Conservation (phyloP, 2,888 invertebrate species). For the Heliconius erato region DNA sequence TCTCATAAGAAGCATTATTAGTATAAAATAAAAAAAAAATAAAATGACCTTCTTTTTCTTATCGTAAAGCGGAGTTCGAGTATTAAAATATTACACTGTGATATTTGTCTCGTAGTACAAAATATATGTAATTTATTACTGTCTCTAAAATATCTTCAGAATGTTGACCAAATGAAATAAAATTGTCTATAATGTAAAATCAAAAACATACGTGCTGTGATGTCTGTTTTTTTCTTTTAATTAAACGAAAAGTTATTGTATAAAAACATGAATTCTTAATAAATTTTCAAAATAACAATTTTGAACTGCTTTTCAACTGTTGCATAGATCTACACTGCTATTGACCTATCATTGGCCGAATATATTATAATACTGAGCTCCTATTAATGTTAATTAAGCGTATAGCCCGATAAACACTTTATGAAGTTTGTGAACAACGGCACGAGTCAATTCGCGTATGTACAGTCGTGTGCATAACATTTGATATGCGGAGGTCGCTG, state of each 20-base stretch:
- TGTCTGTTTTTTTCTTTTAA: background rate
- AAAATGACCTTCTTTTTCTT: background rate
- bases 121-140: background rate
- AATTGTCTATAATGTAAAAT: background rate
- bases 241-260: background rate
- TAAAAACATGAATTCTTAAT: background rate
- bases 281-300: background rate
- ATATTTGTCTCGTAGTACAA: background rate
- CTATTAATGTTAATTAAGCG: background rate
- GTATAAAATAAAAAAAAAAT: background rate
- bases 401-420: background rate
- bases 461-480: background rate
- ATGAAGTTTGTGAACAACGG: background rate
- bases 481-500: background rate
- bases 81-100: background rate
- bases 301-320: background rate
- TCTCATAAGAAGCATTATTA: background rate
- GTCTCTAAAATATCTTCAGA: background rate
- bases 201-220: background rate
- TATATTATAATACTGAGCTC: background rate
- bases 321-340: background rate
- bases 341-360: background rate
- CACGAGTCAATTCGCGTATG: background rate
- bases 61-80: background rate
- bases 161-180: background rate